phyloP scores from a whole-genome alignment of 2,888 invertebrate species.

The Pharmacophagus antenor region DNA sequence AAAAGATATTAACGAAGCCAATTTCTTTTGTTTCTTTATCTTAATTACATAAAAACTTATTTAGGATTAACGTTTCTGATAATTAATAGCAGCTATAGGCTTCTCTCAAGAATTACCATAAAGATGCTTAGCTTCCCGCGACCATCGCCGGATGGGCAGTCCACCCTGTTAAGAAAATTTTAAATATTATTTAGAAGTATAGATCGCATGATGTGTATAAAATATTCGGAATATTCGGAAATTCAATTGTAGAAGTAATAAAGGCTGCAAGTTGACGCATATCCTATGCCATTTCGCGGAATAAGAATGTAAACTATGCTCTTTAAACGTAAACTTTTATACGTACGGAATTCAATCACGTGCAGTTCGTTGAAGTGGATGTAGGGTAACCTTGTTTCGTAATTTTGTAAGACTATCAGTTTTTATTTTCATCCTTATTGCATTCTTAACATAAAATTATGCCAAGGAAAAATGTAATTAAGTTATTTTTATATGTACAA shows the following conservation, averaged over 20 bases:
- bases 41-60: no score
- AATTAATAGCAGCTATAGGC: background rate
- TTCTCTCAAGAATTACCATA: no score
- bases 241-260: conserved; percentile 20
- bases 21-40: no score
- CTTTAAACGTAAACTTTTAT: conserved; percentile 64
- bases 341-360: conserved; percentile 64
- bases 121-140: no score
- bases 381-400: conserved; percentile 33
- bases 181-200: no score
- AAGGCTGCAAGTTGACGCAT: conserved; percentile 29
- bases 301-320: conserved; percentile 56
- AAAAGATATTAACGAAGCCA: background rate
- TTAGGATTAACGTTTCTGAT: no score
- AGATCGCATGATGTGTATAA: background rate
- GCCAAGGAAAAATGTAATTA: no score
- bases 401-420: background rate
- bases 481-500: no score
- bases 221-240: conserved; percentile 2
- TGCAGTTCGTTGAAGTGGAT: conserved; percentile 49
- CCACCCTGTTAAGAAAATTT: no score
- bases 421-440: background rate
- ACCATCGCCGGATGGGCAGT: no score
- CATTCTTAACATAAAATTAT: no score
- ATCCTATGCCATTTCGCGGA: conserved; percentile 34